Base-by-base conservation (phyloP, 2,113 vertebrate species). In the Syngnathus typhle region DNA sequence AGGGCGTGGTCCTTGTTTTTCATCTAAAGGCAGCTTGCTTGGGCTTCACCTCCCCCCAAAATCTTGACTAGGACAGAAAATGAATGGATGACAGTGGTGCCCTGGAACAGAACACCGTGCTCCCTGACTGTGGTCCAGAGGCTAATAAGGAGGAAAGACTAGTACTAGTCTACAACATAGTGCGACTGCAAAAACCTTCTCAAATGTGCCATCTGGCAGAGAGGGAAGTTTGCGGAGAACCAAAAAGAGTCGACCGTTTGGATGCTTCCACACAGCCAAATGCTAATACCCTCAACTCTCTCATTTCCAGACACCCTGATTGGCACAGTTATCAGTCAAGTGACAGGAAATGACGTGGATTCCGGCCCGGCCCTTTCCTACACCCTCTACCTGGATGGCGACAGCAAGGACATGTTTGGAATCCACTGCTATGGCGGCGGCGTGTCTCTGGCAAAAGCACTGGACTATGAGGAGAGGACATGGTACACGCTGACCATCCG, bases 301-400 rank as follows among this genome's bases (percentile, higher is more conserved):
- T 85, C 83, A 39, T 15, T 21, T 84, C 0, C 73, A 94, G 94
- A 82, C 81, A 90, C 94, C 0, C 80, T 95, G 27, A 90, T 98
- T 63, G 96, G 96, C 72, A 93, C 94, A 6, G 93, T 97, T 86
- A 96, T 99, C 70, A 94, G 94, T 64, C 91, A 93, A 79, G 94
- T 98, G 67, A 98, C 96, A 0, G 97, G 95, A n/a, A 99, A 98
- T 0, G 97, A 99, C 0, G 97, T 99, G 81, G 97, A 99, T 83
- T 96, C 95, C 0, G 94, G 95, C 11, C 97, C 97, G 0, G 88
- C 87, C 0, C 91, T 99, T 5, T 94, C 93, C 82, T 99, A 99
- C 81, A 83, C 82, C 0, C 89, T 99, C 6, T 69, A 79, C 64
- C 85, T 93, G 68, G 94, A 94, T 4, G 79, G 86, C 11, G 46